A percentile compares a stretch with the other conserved stretches of the same genome.
These are phyloP conservation scores for Adrianichthys oophorus DNA, from an alignment of 2,797 vertebrate genomes.

Conservation along the genomic window DNA sequence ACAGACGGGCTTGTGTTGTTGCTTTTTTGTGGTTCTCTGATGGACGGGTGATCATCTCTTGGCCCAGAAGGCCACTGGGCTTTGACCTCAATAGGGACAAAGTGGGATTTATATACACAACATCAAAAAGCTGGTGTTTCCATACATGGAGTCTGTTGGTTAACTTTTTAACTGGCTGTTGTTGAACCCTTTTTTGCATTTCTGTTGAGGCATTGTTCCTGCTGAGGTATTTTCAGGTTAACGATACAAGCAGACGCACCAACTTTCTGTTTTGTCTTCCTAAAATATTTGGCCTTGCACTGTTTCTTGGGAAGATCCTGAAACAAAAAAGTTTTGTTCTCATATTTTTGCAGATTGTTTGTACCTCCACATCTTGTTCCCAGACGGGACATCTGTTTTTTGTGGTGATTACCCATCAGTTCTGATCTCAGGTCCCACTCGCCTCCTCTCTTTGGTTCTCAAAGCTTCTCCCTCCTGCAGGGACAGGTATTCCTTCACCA, in stretches of 20 bases:
- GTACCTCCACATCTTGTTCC: slow-evolving; percentile 42
- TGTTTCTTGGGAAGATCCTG: slow-evolving; percentile 35
- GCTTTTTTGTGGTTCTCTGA: too few relatives aligned
- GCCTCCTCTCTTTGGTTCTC: slow-evolving; percentile 22
- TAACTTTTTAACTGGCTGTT: too few relatives aligned
- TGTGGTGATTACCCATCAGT: slow-evolving; percentile 32
- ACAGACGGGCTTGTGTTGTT: too few relatives aligned
- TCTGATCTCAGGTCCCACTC: slow-evolving; percentile 17
- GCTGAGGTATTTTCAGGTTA: not conserved
- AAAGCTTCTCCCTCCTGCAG: slow-evolving; percentile 19
- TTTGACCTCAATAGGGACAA: too few relatives aligned
- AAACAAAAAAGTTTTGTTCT: slow-evolving; percentile 13
- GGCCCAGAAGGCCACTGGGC: too few relatives aligned
- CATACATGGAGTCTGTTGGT: too few relatives aligned
- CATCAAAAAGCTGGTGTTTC: too few relatives aligned
- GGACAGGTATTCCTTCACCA: slow-evolving; percentile 49
- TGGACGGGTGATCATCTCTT: too few relatives aligned
- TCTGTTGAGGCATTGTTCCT: not conserved
- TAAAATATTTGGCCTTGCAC: slow-evolving; percentile 42
- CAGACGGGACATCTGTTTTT: slow-evolving; percentile 21
- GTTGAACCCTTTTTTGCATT: not conserved
- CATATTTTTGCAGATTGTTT: slow-evolving; percentile 20
- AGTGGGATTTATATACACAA: too few relatives aligned
- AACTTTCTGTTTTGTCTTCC: slow-evolving; percentile 44
- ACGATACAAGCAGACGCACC: too few relatives aligned